These are phyloP conservation scores for Rhinolophus sinicus DNA, from an alignment of 2,113 vertebrate species.

Conservation along the genomic window DNA sequence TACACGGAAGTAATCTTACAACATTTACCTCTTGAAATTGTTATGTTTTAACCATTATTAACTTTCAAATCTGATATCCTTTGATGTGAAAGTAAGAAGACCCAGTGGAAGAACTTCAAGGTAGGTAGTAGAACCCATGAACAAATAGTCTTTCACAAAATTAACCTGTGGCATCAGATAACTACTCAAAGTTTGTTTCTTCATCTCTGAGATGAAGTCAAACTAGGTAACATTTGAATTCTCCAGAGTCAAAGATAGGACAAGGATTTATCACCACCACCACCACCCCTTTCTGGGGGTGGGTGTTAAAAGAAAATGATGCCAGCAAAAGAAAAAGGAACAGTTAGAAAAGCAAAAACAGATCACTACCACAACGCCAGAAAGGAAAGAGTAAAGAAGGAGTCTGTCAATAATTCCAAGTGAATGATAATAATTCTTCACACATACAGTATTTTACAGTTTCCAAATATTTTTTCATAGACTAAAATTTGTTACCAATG, in stretches of 20 bases:
- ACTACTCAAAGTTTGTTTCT: background rate
- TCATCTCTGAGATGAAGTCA: background rate
- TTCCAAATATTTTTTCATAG: background rate
- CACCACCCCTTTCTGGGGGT: background rate
- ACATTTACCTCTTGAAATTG: constrained; percentile 14
- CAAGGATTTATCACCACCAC: background rate
- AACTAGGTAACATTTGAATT: background rate
- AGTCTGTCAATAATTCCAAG: background rate
- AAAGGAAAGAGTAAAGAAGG: background rate
- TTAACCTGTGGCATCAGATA: background rate
- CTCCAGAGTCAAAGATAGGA: background rate
- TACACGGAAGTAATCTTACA: constrained; percentile 37
- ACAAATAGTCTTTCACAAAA: background rate
- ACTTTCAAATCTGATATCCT: constrained; percentile 12
- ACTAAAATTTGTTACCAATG: background rate
- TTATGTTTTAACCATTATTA: constrained; percentile 24
- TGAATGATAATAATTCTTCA: background rate
- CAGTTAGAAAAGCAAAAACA: background rate
- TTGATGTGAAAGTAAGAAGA: background rate
- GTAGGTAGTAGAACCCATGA: background rate
- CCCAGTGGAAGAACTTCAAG: background rate
- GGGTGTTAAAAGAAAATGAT: background rate
- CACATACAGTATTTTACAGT: background rate
- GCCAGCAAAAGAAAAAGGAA: background rate
- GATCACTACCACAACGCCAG: background rate